These are phyloP conservation scores for Ectropis crepuscularia DNA, from an alignment of 2,888 invertebrate species.

Conservation along the genomic window DNA sequence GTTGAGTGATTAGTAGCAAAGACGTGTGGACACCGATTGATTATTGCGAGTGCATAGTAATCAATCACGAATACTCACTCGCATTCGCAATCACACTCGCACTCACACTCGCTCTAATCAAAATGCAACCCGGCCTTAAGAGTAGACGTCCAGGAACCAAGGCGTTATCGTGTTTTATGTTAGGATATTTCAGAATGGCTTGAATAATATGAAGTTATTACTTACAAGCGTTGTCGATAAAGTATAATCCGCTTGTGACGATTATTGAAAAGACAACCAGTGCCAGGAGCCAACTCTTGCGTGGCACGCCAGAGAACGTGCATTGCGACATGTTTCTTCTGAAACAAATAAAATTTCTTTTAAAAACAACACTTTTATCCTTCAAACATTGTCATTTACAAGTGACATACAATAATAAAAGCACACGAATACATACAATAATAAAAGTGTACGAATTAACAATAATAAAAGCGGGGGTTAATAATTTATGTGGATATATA, in stretches of 20 bases:
- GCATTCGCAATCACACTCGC: too few relatives aligned
- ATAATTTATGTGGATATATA: too few relatives aligned
- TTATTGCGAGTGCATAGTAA: too few relatives aligned
- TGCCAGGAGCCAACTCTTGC: conserved; percentile 1
- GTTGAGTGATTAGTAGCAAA: too few relatives aligned
- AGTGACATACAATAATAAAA: neutral
- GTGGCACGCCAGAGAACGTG: neutral
- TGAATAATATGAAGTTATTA: neutral
- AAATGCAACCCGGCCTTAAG: too few relatives aligned
- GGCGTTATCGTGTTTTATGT: too few relatives aligned
- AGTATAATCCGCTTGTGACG: neutral
- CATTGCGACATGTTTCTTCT: conserved; percentile 5
- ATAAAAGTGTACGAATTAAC: neutral
- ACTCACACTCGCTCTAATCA: too few relatives aligned
- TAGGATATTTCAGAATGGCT: too few relatives aligned
- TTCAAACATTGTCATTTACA: conserved; percentile 3
- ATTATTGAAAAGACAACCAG: conserved; percentile 1
- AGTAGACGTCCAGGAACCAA: too few relatives aligned
- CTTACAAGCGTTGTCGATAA: conserved; percentile 5
- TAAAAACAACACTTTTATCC: conserved; percentile 4
- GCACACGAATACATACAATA: neutral
- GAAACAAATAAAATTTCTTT: conserved; percentile 1
- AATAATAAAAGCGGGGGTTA: too few relatives aligned
- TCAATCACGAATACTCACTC: too few relatives aligned
- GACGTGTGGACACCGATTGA: too few relatives aligned